phyloP scores from a whole-genome alignment of 2,888 invertebrate species.

The Falcaria lacertinaria region DNA sequence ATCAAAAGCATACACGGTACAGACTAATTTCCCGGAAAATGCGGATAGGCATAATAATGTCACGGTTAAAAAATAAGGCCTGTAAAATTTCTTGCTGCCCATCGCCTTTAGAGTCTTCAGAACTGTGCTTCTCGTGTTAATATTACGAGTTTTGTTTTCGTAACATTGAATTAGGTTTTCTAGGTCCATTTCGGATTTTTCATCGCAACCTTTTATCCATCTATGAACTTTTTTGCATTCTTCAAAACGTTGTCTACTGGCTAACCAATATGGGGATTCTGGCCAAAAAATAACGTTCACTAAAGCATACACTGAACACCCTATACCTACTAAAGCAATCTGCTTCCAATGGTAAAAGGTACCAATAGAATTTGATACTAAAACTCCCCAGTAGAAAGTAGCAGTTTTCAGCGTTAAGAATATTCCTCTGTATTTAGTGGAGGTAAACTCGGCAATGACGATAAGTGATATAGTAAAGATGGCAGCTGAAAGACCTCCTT shows the following conservation, averaged over 20 bases:
- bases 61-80: neutral
- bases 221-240: conserved; percentile 23
- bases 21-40: neutral
- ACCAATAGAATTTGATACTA: conserved; percentile 6
- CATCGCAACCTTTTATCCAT: conserved; percentile 23
- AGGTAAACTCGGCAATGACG: too few species aligned
- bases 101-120: too few species aligned
- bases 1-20: neutral
- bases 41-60: neutral
- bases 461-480: too few species aligned
- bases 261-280: conserved; percentile 22
- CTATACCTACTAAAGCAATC: conserved; percentile 14
- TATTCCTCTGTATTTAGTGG: too few species aligned
- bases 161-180: conserved; percentile 21
- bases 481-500: too few species aligned
- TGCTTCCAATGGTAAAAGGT: conserved; percentile 13
- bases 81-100: too few species aligned
- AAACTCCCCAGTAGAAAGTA: too few species aligned
- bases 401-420: too few species aligned
- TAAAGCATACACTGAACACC: conserved; percentile 16
- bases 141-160: too few species aligned
- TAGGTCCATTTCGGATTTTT: conserved; percentile 18
- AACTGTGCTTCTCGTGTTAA: too few species aligned
- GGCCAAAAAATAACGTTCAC: conserved; percentile 13
- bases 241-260: conserved; percentile 17